These are phyloP conservation scores for Delphinus delphis DNA, from an alignment of 2,113 vertebrate genomes.

Conservation along the genomic window DNA sequence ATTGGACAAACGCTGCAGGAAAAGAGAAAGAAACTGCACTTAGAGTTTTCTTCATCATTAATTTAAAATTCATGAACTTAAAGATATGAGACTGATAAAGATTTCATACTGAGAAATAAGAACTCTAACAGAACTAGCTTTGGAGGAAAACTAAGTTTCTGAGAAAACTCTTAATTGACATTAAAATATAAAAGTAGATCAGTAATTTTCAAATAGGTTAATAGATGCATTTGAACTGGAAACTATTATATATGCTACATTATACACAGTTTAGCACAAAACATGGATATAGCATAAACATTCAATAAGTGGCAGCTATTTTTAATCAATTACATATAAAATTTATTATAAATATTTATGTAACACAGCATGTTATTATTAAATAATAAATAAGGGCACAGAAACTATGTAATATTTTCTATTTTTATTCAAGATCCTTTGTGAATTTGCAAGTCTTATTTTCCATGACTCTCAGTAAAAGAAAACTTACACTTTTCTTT, in stretches of 20 bases:
- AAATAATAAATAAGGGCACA: neutral
- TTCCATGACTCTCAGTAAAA: neutral
- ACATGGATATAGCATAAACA: neutral
- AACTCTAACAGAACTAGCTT: neutral
- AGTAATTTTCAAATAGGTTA: neutral
- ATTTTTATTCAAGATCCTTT: conserved; percentile 11
- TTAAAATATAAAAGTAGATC: neutral
- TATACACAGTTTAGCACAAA: neutral
- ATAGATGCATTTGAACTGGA: neutral
- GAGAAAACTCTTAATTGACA: neutral
- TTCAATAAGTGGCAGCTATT: neutral
- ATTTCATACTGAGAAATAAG: neutral
- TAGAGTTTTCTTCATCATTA: neutral
- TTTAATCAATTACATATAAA: neutral
- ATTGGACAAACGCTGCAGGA: conserved; percentile 93
- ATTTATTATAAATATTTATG: neutral
- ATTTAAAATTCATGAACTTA: neutral
- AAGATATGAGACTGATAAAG: neutral
- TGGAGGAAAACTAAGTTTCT: neutral
- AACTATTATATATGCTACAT: neutral
- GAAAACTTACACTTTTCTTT: neutral
- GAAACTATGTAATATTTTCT: neutral
- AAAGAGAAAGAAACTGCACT: conserved; percentile 3
- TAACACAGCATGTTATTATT: neutral
- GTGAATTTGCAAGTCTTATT: neutral